Conservation (phyloP, 1,140 invertebrate genomes). For the Megathymus violae region DNA sequence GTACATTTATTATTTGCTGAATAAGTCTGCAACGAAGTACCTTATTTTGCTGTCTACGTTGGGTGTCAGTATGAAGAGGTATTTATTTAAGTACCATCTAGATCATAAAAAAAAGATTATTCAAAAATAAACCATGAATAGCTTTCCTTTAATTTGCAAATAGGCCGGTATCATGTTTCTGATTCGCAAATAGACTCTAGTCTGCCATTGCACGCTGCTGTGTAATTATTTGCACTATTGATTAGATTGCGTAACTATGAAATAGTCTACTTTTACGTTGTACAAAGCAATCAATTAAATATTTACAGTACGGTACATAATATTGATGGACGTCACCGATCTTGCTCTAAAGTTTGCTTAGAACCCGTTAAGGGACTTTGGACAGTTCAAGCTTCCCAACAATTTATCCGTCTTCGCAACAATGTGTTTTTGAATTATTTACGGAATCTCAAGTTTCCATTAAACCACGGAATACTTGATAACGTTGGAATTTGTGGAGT, state of each 20-base stretch:
- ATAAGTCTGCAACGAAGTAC: too few relatives aligned
- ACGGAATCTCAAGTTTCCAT: not conserved
- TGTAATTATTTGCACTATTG: conserved; percentile 5
- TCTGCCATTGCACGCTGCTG: not conserved
- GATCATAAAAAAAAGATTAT: too few relatives aligned
- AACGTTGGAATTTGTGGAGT: not conserved
- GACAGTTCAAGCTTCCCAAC: not conserved
- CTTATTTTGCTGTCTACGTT: too few relatives aligned
- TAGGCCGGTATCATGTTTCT: not conserved
- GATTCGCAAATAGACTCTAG: not conserved
- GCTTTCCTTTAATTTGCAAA: too few relatives aligned
- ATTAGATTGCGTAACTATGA: not conserved
- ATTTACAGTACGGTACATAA: not conserved
- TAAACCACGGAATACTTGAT: not conserved
- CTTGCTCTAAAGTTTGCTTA: not conserved
- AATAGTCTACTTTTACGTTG: not conserved
- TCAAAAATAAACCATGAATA: too few relatives aligned
- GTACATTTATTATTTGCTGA: too few relatives aligned
- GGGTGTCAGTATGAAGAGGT: too few relatives aligned
- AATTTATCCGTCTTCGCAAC: not conserved
- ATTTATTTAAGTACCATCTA: too few relatives aligned
- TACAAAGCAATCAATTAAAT: not conserved
- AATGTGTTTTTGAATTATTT: not conserved
- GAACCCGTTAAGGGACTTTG: not conserved
- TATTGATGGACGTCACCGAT: too few relatives aligned